Percentiles rank a stretch among this genome's conserved stretches.
Evolutionary conservation across 2,113 vertebrate species (phyloP).

Genomic region (Brachyistius frenatus): DNA sequence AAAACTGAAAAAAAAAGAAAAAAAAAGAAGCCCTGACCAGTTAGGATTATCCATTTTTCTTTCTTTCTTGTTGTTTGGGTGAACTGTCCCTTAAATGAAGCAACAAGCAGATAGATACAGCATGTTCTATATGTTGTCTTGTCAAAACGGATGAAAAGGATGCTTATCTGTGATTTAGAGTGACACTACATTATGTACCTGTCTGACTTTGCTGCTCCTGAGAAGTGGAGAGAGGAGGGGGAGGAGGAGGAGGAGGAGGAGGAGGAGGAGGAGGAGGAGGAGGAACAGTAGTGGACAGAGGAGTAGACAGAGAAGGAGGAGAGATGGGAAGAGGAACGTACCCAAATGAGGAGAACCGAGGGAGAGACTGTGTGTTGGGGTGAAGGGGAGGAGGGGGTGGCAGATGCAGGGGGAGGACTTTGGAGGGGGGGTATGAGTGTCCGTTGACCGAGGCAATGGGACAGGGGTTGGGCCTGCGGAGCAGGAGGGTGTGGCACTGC

Average conservation of each 20-base stretch:
- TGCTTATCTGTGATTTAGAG: slow-evolving; percentile 67
- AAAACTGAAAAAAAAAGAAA: background rate
- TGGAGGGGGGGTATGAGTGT: slow-evolving; percentile 88
- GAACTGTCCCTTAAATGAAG: slow-evolving; percentile 22
- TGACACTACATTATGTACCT: slow-evolving; percentile 81
- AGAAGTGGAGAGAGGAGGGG: slow-evolving; percentile 82
- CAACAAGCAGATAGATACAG: slow-evolving; percentile 20
- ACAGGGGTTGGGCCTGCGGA: slow-evolving; percentile 86
- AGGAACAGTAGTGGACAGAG: slow-evolving; percentile 74
- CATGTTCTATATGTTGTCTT: slow-evolving; percentile 18
- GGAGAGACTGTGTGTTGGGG: slow-evolving; percentile 84
- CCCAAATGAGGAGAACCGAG: slow-evolving; percentile 95
- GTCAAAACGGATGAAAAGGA: slow-evolving; percentile 54
- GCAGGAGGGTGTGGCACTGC: slow-evolving; percentile 92
- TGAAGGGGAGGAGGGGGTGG: slow-evolving; percentile 82
- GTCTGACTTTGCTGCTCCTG: slow-evolving; percentile 83
- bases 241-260: slow-evolving; percentile 69
- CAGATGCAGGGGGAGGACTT: slow-evolving; percentile 89
- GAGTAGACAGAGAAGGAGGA: slow-evolving; percentile 78
- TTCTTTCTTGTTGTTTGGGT: background rate
- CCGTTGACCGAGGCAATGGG: slow-evolving; percentile 89
- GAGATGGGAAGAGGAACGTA: slow-evolving; percentile 87
- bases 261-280: slow-evolving; percentile 71
- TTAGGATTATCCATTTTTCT: background rate
- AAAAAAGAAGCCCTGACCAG: background rate